Evolutionary conservation across 2,797 vertebrate genomes (phyloP), one percentile per base, ranked within the genome.

Genomic region (Sebastes paucispinis): DNA sequence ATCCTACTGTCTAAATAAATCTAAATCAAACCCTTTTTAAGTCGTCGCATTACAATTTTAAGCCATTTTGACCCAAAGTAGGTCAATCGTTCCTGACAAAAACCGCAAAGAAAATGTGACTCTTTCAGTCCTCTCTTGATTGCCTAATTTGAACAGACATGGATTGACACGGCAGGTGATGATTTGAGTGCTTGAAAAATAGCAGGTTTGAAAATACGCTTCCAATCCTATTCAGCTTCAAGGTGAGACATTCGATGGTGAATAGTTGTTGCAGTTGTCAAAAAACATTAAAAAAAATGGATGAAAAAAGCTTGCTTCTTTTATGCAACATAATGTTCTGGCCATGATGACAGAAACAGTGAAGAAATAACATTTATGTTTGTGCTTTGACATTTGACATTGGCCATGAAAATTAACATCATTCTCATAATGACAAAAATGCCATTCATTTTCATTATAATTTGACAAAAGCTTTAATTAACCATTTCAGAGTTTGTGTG

Each of bases 91-190:
- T 75, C 14, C 20, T 74, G 5, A 60, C 32, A 75, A 86, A 79
- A 79, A 55, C 11, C 50, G 69, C 5, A 72, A 50, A 68, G 9
- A 60, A 70, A 68, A 31, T 63, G 29, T 20, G 73, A 83, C 50
- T 78, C 72, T 64, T 84, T 77, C 72, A 60, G 69, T 36, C 31
- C 32, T 72, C 59, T 32, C 69, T 70, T 73, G 77, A 74, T 84
- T 68, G 29, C 68, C 34, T 82, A 36, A 87, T 84, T 82, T 79
- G 63, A 86, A 73, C 55, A 74, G 31, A 80, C 50, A 64, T 71
- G 69, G 58, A 67, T 22, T 80, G 77, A 80, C 58, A 68, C 3
- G 16, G 68, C 62, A 81, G 69, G 59, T 80, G 80, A 72, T 66
- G 36, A 84, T 67, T 84, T 79, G 36, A 59, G 47, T 71, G 52